Evolutionary conservation across 2,888 invertebrate species (phyloP), one percentile per base, ranked within the genome.

Genomic region (Sepioteuthis lessoniana): DNA sequence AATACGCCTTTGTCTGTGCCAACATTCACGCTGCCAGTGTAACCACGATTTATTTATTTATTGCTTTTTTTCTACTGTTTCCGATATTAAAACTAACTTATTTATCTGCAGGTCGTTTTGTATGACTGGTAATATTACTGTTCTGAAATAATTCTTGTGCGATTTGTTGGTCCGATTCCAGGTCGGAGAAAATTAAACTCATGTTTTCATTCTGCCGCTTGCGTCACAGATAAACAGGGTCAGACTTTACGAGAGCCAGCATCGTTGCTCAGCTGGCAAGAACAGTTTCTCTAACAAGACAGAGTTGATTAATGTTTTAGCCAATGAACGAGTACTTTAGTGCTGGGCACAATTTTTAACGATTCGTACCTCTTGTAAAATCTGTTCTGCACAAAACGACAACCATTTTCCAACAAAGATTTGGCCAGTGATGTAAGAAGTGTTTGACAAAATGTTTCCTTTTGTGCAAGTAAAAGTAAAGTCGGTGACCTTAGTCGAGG

Each of bases 61-160:
- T 13, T 35, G 5, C 16, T 4, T 76, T 76, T 35, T 76, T 76
- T 76, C 76, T 76, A n/a, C n/a, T 16, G n/a, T 35, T 76, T 76
- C 76, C n/a, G 16, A 76, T 76, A 13, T 76, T 76, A n/a, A 76
- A 76, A 76, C 76, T 76, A 55, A 55, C n/a, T 76, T 35, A 35
- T 76, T 76, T n/a, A 76, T 35, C n/a, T 76, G n/a, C 35, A 76
- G 76, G 76, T 76, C 76, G 76, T 76, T 76, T 76, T 76, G 76
- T 76, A 76, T 76, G 76, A n/a, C 76, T 76, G 76, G n/a, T 76
- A 76, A 76, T 76, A 10, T 76, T 76, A 35, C 76, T 76, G 13
- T 76, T 76, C 76, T 76, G 3, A 76, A 13, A 76, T n/a, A 76
- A 76, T 76, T 16, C 76, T 76, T 76, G 13, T 35, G n/a, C 76